Percentiles rank a stretch among this genome's conserved stretches.
Conservation (phyloP, 2,888 invertebrate genomes). For the Ceramica pisi region DNA sequence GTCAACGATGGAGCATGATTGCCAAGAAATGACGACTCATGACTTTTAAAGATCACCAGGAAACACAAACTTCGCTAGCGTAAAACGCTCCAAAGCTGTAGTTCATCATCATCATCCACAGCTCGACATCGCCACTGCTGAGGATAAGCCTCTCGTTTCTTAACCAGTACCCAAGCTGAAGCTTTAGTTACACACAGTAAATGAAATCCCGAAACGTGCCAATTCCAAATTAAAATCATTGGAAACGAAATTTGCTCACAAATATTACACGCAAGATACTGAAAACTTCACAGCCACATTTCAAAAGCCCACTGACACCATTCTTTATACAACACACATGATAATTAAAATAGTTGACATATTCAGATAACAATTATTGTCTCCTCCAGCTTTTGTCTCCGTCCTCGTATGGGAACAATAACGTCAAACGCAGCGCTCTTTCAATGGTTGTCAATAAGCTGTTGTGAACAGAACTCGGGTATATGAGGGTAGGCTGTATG, state of each 20-base stretch:
- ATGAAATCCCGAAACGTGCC: no score
- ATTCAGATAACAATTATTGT: constrained; percentile 28
- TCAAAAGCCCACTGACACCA: neutral
- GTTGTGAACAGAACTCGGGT: constrained; percentile 12
- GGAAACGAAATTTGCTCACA: neutral
- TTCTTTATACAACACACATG: constrained; percentile 13
- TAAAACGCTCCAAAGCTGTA: no score
- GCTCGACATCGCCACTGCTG: no score
- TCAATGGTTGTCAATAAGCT: constrained; percentile 54
- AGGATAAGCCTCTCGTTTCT: no score
- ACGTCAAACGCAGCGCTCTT: constrained; percentile 40
- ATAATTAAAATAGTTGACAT: constrained; percentile 30
- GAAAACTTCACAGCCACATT: neutral
- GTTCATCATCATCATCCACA: no score
- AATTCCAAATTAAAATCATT: no score
- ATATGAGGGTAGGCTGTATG: constrained; percentile 6
- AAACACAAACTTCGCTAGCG: no score
- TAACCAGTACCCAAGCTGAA: no score
- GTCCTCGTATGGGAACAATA: constrained; percentile 40
- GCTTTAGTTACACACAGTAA: no score
- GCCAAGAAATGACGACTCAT: no score
- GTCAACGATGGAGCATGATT: no score
- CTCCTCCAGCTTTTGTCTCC: constrained; percentile 36
- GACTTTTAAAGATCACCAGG: no score
- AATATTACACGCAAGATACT: neutral